Conservation (phyloP, 2,888 invertebrate genomes). For the Spialia ferax region DNA sequence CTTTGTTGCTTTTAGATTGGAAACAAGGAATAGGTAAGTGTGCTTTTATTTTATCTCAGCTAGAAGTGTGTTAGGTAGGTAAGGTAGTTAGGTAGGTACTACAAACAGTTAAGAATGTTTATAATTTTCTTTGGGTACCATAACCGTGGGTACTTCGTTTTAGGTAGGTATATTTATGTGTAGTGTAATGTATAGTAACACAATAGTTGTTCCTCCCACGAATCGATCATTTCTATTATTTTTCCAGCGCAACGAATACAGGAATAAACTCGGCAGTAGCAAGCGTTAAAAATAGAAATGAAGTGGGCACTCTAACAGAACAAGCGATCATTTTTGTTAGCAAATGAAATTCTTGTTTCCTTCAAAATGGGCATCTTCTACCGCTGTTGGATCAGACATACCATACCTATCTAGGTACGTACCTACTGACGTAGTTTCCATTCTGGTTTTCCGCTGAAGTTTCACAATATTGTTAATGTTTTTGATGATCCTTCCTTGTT, state of each 20-base stretch:
- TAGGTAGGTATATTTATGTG: no score
- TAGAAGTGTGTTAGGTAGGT: no score
- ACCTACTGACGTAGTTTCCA: neutral
- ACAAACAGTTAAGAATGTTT: no score
- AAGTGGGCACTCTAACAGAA: constrained; percentile 8
- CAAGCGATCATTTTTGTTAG: constrained; percentile 1
- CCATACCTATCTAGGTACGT: no score
- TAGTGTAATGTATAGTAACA: no score
- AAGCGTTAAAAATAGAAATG: constrained; percentile 16
- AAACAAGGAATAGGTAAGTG: no score
- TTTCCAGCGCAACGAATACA: neutral
- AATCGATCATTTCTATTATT: constrained; percentile 7
- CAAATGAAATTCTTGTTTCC: constrained; percentile 14
- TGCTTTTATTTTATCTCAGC: no score
- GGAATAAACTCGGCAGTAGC: constrained; percentile 10
- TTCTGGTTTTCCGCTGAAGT: constrained; percentile 8
- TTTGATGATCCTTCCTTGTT: neutral
- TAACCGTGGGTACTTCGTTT: no score
- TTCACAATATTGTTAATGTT: constrained; percentile 4
- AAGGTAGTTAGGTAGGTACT: no score
- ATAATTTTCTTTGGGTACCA: no score
- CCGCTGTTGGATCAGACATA: neutral
- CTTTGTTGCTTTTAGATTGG: no score
- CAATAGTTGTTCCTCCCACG: neutral
- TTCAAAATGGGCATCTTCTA: constrained; percentile 7